Evolutionary conservation across 1,140 invertebrate species (phyloP), one percentile per base, ranked within the genome.

Genomic region (Thaumetopoea pityocampa): DNA sequence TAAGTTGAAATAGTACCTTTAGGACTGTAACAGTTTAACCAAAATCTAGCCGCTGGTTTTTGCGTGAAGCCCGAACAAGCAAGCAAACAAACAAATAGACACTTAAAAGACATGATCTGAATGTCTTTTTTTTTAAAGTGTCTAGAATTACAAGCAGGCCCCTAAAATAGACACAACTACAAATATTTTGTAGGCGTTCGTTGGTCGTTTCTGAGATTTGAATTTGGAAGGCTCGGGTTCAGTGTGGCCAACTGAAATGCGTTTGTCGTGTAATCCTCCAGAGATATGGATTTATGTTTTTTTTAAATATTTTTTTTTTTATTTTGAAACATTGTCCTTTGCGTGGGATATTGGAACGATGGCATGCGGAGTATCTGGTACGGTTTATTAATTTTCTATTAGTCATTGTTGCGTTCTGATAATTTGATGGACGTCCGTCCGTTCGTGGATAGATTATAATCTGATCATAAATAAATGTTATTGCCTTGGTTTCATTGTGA

Each of bases 181-280:
- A 44, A 51, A 44, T 51, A 51, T 51, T 51, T 51, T 40, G 27
- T 38, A 57, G 53, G 37, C 36, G 22, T 47, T 9, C 15, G 9
- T 34, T 20, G 24, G 47, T 49, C 33, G 45, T 58, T 69, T 63
- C 55, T 57, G 46, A 63, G 54, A 51, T 66, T 70, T 65, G 27
- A 62, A 51, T 70, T 77, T 64, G 51, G 48, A 53, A 54, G 53
- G 48, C 37, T 61, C 51, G 42, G 42, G 51, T 70, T 70, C 67
- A 52, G 73, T 81, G 73, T 78, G 77, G 77, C 67, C 77, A 71
- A 59, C 48, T 52, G 61, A 76, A 77, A 79, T 81, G 77, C 72
- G 65, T 81, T 81, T 81, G 65, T 77, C 72, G 70, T 78, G 77
- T 81, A 81, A 81, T 81, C 77, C 77, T 69, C 77, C 3, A 35